Evolutionary conservation across 2,113 vertebrate species (phyloP).

Genomic region (Tympanuchus pallidicinctus): DNA sequence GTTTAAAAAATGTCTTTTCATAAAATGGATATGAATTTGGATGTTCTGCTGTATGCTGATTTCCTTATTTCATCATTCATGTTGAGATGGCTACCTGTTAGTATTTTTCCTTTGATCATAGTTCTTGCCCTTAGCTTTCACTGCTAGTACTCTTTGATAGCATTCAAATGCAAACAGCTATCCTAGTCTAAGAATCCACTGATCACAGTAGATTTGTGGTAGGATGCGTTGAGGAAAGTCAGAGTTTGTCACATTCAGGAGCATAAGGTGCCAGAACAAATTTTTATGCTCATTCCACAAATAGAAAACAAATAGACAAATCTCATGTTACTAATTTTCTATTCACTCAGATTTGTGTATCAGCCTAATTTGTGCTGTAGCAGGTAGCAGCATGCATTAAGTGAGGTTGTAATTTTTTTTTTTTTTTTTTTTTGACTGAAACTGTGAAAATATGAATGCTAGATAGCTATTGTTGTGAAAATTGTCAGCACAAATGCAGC

Average conservation of each 20-base stretch:
- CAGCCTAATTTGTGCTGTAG: neutral
- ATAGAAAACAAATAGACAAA: neutral
- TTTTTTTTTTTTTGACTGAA: neutral
- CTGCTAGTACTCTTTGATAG: neutral
- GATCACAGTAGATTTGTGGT: neutral
- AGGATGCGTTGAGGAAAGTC: neutral
- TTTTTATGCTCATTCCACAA: neutral
- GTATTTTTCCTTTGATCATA: neutral
- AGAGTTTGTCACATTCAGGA: neutral
- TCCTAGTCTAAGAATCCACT: neutral
- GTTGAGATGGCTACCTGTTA: constrained; percentile 27
- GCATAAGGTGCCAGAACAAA: neutral
- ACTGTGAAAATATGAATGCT: neutral
- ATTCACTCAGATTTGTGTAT: neutral
- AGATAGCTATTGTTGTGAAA: neutral
- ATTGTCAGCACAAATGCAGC: constrained; percentile 26
- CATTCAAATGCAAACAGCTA: neutral
- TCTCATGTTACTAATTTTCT: neutral
- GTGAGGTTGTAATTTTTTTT: neutral
- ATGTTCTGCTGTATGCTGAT: constrained; percentile 21
- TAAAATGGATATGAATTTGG: neutral
- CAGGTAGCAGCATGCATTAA: constrained; percentile 23
- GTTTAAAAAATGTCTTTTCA: constrained; percentile 14
- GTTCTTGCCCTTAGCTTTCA: neutral
- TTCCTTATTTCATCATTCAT: constrained; percentile 10